Evolutionary conservation across 2,888 invertebrate species (phyloP), one percentile per base, ranked within the genome.

Genomic region (Noctua janthina): DNA sequence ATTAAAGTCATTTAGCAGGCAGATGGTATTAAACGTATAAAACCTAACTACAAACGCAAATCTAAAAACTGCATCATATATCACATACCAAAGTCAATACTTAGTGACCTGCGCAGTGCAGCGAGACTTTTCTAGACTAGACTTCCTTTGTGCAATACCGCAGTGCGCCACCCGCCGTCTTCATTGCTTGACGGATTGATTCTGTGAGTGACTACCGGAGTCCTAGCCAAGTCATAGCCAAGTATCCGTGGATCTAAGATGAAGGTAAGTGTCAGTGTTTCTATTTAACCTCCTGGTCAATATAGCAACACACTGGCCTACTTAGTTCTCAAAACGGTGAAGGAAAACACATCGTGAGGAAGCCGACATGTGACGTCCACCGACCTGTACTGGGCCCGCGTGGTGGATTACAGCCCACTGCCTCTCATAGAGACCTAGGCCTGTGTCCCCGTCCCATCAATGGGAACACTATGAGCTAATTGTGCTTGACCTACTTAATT

Each of bases 51-150:
- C 10, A 8, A 13, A 62, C 7, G 64, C 64, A 20, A 64, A 17
- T 20, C 35, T 4, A 35, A 46, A 15, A n/a, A 46, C 1, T 68
- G 23, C 74, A 49, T 74, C 17, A 7, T n/a, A 35, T 68, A 35
- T 49, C 35, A 46, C 46, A 15, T 2, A 17, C n/a, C 17, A 7
- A 10, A 11, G 20, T 74, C 39, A 8, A 7, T 13, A 39, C n/a
- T 72, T 23, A 5, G 17, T 62, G 78, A 64, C 78, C 51, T 77
- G 77, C 77, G 77, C 78, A 78, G 23, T 78, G 51, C 51, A 66
- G 17, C 46, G 3, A 10, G 35, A 35, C 29, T 35, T 1, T 29
- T 23, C 78, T 80, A 78, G 54, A 67, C 78, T 49, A 78, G 82
- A 62, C 39, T 17, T 13, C 10, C 39, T 51, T 69, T n/a, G 69